Conservation (phyloP, 2,888 invertebrate species). For the Noctua comes region DNA sequence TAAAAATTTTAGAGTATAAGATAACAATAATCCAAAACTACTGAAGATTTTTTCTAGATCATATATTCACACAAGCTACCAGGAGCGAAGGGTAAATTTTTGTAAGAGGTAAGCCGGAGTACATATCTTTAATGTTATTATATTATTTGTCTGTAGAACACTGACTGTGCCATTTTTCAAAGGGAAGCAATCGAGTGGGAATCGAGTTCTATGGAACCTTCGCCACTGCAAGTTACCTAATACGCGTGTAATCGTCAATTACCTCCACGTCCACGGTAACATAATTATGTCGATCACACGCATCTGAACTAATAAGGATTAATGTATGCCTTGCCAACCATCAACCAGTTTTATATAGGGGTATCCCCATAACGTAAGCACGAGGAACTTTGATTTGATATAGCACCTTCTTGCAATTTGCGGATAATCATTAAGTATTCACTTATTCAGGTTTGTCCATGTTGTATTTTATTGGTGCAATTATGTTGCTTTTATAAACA, state of each 20-base stretch:
- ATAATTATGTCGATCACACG: conserved; percentile 41
- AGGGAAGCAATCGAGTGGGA: no score
- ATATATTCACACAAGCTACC: not conserved
- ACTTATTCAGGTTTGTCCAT: conserved; percentile 10
- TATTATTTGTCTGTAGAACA: no score
- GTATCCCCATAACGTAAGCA: conserved; percentile 3
- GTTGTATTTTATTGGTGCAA: conserved; percentile 25
- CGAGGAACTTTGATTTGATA: not conserved
- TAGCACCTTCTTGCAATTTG: conserved; percentile 4
- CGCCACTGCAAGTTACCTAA: not conserved
- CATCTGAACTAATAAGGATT: conserved; percentile 33
- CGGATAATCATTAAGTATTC: conserved; percentile 17
- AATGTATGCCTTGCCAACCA: conserved; percentile 23
- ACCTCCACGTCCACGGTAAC: not conserved
- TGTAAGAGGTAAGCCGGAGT: no score
- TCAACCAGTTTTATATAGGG: conserved; percentile 39
- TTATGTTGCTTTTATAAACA: not conserved
- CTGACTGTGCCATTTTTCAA: no score
- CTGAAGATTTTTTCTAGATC: not conserved
- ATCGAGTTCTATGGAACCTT: no score
- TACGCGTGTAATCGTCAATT: not conserved
- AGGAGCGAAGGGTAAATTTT: no score
- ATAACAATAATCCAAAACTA: not conserved
- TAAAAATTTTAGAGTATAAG: not conserved
- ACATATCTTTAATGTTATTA: no score